These are phyloP conservation scores for Fregata magnificens DNA, from an alignment of 2,113 vertebrate genomes.

Conservation along the genomic window DNA sequence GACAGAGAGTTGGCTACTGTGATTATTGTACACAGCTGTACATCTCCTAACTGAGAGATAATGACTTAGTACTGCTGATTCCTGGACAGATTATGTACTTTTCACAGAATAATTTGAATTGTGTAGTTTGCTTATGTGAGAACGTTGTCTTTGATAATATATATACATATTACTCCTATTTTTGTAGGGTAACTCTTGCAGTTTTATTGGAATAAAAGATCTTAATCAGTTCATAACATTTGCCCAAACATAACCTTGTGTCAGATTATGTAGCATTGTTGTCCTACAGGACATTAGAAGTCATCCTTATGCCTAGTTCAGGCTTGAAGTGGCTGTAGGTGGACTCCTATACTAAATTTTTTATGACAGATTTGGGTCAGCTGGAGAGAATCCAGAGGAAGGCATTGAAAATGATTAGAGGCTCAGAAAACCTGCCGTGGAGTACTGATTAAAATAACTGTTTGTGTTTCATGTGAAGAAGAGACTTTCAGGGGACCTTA, in stretches of 20 bases:
- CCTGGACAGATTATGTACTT: background rate
- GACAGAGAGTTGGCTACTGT: background rate
- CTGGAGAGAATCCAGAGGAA: background rate
- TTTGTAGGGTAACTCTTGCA: background rate
- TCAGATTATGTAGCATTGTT: background rate
- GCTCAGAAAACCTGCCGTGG: background rate
- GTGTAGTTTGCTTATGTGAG: background rate
- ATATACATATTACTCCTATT: background rate
- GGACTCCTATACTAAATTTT: background rate
- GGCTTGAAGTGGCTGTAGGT: background rate
- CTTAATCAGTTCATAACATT: background rate
- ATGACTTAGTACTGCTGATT: background rate
- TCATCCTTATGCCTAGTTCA: background rate
- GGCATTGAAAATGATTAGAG: background rate
- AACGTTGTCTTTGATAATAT: background rate
- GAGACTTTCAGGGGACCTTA: background rate
- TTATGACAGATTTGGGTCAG: slow-evolving; percentile 8
- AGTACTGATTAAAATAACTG: background rate
- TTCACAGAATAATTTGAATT: background rate
- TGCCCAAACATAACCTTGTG: background rate
- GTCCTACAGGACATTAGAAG: background rate
- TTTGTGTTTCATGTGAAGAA: background rate
- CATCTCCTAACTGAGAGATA: background rate
- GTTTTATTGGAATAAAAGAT: background rate
- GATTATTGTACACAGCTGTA: background rate